Percentiles rank a stretch among this genome's conserved stretches.
phyloP scores from a whole-genome alignment of 2,888 invertebrate species.

The Lycophotia porphyrea region DNA sequence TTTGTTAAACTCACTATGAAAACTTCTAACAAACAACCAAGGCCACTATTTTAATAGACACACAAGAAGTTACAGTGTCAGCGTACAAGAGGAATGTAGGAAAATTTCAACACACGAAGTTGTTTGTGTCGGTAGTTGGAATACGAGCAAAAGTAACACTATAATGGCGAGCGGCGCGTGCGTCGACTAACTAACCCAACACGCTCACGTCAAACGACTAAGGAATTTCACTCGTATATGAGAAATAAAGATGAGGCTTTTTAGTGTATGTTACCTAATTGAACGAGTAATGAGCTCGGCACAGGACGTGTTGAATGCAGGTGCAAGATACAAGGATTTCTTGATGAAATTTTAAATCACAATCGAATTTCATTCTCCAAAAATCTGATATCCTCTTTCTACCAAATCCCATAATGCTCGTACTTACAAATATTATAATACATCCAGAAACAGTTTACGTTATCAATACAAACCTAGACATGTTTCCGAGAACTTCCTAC shows the following conservation, averaged over 20 bases:
- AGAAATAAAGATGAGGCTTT: conserved; percentile 78
- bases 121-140: conserved; percentile 57
- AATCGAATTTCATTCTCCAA: neutral
- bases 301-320: conserved; percentile 46
- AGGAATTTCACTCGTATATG: conserved; percentile 81
- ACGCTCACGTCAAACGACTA: conserved; percentile 74
- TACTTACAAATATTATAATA: neutral
- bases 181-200: conserved; percentile 73
- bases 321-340: conserved; percentile 33
- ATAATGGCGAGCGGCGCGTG: conserved; percentile 65
- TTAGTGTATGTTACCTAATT: conserved; percentile 81
- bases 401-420: neutral
- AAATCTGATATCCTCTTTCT: neutral
- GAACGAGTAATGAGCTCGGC: conserved; percentile 73
- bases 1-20: conserved; percentile 65
- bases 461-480: neutral
- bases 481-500: conserved; percentile 21
- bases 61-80: conserved; percentile 52
- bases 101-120: conserved; percentile 52
- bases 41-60: conserved; percentile 54
- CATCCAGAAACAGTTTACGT: neutral
- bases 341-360: conserved; percentile 13
- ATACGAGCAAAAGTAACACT: conserved; percentile 60
- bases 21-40: conserved; percentile 65
- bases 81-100: conserved; percentile 46